Evolutionary conservation across 1,140 invertebrate species (phyloP), one percentile per base, ranked within the genome.

Genomic region (Drosophila bifasciata): DNA sequence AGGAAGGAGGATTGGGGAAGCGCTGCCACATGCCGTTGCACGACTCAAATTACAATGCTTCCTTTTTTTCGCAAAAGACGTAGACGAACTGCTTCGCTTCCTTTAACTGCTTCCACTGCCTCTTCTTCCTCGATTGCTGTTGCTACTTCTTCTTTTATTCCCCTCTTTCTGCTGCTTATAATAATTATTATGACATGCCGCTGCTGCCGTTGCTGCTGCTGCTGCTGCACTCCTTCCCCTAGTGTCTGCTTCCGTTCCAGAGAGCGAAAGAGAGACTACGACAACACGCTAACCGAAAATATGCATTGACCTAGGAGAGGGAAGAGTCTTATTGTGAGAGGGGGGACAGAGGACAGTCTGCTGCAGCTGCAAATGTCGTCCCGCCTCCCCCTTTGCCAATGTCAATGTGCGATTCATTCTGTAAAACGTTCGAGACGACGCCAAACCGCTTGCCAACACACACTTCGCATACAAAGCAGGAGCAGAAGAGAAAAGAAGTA

Each of bases 31-130:
- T 86, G 83, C 83, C 75, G 83, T 52, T 39, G 59, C 67, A 64
- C 60, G 60, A 76, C 83, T 86, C 83, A 78, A 76, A 72, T 86
- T 86, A 72, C 83, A 83, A 63, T 74, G 23, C 36, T 28, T 68
- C 75, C 64, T 73, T 59, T 63, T 16, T 46, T 32, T 40, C 9
- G 32, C 32, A 36, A 36, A 36, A 36, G 32, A 36, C 11, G 32
- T 36, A 36, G 32, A 36, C 32, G 32, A 13, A 36, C 16, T 44
- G 11, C 28, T 36, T 15, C n/a, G 5, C 23, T 36, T 53, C 28
- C 56, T 46, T 41, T 55, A 16, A 57, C 61, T 48, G 11, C 49
- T 40, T 43, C 13, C 32, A 36, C 43, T 44, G 61, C 52, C 32
- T 25, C 8, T n/a, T 16, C 16, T 7, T 25, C 13, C 60, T 15